A percentile compares a stretch with the other conserved stretches of the same genome.
These are phyloP conservation scores for Xenopus petersii DNA, from an alignment of 2,797 vertebrate genomes.

Conservation along the genomic window DNA sequence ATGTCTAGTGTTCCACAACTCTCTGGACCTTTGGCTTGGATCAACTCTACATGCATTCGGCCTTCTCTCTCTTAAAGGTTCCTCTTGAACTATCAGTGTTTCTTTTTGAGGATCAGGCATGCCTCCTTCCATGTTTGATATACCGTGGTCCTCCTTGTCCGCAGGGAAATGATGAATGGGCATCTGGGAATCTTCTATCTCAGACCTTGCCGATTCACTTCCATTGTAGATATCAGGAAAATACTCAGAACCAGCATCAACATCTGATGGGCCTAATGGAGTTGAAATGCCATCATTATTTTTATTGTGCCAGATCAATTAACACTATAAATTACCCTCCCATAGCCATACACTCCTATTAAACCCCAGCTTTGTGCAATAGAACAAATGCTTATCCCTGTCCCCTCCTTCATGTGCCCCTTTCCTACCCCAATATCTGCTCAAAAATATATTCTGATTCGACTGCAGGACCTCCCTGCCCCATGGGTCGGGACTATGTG, in stretches of 20 bases:
- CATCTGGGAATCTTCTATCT: neutral
- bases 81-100: neutral
- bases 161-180: neutral
- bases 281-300: too few relatives aligned
- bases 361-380: too few relatives aligned
- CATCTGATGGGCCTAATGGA: neutral
- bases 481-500: too few relatives aligned
- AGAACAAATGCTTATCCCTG: too few relatives aligned
- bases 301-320: too few relatives aligned
- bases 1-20: neutral
- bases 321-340: too few relatives aligned
- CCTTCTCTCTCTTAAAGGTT: neutral
- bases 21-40: neutral
- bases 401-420: too few relatives aligned
- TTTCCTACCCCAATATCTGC: too few relatives aligned
- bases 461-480: too few relatives aligned
- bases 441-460: too few relatives aligned
- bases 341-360: too few relatives aligned
- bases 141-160: neutral
- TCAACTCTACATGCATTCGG: neutral
- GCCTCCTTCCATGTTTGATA: neutral
- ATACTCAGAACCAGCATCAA: neutral
- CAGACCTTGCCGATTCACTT: neutral
- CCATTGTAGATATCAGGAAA: conserved; percentile 10
- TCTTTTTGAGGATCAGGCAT: conserved; percentile 1